Conservation (phyloP, 2,113 vertebrate species). For the Actenoides lindsayi region DNA sequence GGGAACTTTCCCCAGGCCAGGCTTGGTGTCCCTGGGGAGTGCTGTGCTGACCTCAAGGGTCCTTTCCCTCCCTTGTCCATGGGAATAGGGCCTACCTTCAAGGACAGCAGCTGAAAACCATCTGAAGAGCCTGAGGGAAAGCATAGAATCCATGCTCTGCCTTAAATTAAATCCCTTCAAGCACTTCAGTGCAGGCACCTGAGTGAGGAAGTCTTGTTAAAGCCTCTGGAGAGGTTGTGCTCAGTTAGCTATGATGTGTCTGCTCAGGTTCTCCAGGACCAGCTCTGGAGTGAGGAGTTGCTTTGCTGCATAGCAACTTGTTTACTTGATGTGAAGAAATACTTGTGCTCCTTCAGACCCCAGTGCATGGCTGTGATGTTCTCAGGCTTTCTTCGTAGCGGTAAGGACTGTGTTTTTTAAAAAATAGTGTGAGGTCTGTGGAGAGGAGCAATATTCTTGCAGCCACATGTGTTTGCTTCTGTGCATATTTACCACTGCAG, state of each 20-base stretch:
- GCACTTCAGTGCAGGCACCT: neutral
- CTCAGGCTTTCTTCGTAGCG: neutral
- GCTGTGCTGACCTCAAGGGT: fast-evolving
- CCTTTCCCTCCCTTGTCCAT: neutral
- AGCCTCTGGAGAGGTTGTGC: neutral
- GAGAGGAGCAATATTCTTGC: neutral
- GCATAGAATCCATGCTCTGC: neutral
- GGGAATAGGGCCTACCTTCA: neutral
- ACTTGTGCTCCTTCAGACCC: neutral
- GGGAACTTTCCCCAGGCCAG: neutral
- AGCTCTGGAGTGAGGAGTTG: fast-evolving
- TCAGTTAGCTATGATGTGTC: fast-evolving
- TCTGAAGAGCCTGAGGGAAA: neutral
- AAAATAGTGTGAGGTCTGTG: neutral
- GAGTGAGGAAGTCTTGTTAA: neutral
- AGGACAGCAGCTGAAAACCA: neutral
- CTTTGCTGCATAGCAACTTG: neutral
- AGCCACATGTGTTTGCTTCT: neutral
- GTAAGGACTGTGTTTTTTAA: neutral
- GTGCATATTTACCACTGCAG: neutral
- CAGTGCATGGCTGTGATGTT: neutral
- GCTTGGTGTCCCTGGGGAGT: neutral
- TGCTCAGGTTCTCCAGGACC: neutral
- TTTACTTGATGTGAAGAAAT: neutral
- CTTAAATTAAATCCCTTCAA: neutral